Percentiles rank a stretch among this genome's conserved stretches.
Evolutionary conservation across 2,113 vertebrate species (phyloP).

Genomic region (Chaetops frenatus): DNA sequence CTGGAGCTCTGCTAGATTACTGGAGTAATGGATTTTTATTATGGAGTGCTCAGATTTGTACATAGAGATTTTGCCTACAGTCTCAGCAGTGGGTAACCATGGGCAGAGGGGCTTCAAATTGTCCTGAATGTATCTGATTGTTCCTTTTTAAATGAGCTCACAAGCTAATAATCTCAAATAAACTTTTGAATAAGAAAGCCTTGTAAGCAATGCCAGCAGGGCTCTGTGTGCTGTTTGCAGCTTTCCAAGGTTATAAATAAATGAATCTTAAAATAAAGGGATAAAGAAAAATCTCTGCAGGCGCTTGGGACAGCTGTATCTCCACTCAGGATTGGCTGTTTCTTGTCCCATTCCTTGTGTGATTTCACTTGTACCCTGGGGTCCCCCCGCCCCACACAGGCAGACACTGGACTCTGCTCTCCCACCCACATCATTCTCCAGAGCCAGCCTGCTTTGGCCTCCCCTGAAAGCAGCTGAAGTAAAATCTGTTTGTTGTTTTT

Average conservation of each 20-base stretch:
- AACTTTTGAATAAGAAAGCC: slow-evolving; percentile 6
- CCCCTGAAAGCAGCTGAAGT: neutral
- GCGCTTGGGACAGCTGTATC: too few species aligned
- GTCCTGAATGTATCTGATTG: neutral
- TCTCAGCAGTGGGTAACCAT: neutral
- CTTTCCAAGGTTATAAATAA: neutral
- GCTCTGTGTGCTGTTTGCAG: neutral
- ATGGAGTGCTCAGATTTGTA: neutral
- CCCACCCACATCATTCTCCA: neutral
- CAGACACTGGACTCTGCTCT: neutral
- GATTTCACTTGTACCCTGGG: neutral
- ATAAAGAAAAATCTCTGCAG: neutral
- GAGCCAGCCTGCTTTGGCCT: neutral
- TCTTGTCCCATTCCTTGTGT: neutral
- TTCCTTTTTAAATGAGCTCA: neutral
- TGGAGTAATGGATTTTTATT: neutral
- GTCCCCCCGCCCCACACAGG: neutral
- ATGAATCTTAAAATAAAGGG: neutral
- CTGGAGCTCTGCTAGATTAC: neutral
- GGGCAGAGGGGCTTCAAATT: neutral
- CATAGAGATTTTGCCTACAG: neutral
- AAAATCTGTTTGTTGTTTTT: neutral
- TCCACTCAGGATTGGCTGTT: fast-evolving
- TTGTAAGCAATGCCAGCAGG: neutral
- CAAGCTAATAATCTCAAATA: slow-evolving; percentile 22